Evolutionary conservation across 2,113 vertebrate genomes (phyloP).

Genomic region (Melanerpes formicivorus): DNA sequence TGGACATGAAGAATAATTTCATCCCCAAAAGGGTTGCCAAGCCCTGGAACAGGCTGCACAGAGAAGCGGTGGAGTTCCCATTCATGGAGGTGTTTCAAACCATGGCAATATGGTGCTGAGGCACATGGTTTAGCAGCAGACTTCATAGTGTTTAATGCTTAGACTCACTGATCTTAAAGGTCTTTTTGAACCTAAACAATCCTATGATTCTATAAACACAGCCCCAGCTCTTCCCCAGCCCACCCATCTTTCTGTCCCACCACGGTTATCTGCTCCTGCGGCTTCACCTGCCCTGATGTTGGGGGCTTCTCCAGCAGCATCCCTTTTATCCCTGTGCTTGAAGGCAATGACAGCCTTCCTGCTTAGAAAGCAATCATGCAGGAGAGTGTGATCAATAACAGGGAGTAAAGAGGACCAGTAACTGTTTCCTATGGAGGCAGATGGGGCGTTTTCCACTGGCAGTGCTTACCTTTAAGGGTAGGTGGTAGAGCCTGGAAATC

Average conservation of each 20-base stretch:
- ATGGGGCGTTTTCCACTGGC: not conserved
- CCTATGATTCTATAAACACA: not conserved
- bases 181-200: too few relatives aligned
- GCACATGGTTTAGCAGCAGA: too few relatives aligned
- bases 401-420: not conserved
- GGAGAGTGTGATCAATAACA: fast-evolving
- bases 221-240: not conserved
- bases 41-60: too few relatives aligned
- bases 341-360: not conserved
- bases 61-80: too few relatives aligned
- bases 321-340: not conserved
- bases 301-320: not conserved
- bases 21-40: too few relatives aligned
- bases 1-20: too few relatives aligned
- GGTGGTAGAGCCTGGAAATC: constrained; percentile 26
- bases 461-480: not conserved
- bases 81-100: too few relatives aligned
- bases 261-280: not conserved
- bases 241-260: not conserved
- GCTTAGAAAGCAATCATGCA: fast-evolving
- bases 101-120: too few relatives aligned
- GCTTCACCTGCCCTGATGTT: not conserved
- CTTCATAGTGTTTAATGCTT: too few relatives aligned
- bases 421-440: not conserved
- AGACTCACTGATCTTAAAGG: too few relatives aligned